phyloP scores from a whole-genome alignment of 2,113 vertebrate species.

The Thamnaconus septentrionalis region DNA sequence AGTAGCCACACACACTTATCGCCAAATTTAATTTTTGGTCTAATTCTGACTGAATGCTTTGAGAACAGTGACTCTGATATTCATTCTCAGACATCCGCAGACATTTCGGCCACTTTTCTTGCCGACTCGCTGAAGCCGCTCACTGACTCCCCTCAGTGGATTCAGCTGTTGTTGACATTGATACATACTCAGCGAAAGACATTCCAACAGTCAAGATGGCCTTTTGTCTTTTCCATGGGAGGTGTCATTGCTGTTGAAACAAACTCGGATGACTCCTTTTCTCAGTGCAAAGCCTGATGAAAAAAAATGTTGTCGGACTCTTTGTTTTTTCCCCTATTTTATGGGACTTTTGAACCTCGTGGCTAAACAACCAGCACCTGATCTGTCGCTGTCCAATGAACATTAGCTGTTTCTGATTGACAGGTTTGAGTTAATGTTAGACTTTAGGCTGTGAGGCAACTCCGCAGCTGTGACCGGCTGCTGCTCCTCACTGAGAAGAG shows the following conservation, averaged over 20 bases:
- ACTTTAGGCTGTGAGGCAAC: no score
- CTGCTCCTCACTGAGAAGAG: slow-evolving; percentile 10
- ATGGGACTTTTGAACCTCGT: slow-evolving; percentile 1
- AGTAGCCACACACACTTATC: no score
- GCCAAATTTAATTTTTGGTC: no score
- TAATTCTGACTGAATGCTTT: no score
- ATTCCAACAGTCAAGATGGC: slow-evolving; percentile 45
- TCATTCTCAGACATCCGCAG: no score
- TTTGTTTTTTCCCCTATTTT: neutral
- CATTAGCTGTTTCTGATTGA: slow-evolving; percentile 3
- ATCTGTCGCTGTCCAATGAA: neutral
- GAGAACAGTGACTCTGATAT: no score
- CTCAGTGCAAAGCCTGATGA: slow-evolving; percentile 7
- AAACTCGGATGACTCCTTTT: neutral
- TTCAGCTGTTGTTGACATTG: no score
- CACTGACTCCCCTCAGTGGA: no score
- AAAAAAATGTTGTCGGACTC: slow-evolving; percentile 14
- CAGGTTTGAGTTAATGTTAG: neutral
- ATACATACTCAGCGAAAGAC: slow-evolving; percentile 46
- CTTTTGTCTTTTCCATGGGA: slow-evolving; percentile 38
- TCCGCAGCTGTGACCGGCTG: no score
- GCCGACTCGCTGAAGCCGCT: no score
- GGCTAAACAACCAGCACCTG: slow-evolving; percentile 17
- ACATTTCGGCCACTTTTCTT: no score
- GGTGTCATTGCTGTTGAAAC: slow-evolving; percentile 23